These are phyloP conservation scores for Operophtera brumata DNA, from an alignment of 2,888 invertebrate genomes.

Conservation along the genomic window DNA sequence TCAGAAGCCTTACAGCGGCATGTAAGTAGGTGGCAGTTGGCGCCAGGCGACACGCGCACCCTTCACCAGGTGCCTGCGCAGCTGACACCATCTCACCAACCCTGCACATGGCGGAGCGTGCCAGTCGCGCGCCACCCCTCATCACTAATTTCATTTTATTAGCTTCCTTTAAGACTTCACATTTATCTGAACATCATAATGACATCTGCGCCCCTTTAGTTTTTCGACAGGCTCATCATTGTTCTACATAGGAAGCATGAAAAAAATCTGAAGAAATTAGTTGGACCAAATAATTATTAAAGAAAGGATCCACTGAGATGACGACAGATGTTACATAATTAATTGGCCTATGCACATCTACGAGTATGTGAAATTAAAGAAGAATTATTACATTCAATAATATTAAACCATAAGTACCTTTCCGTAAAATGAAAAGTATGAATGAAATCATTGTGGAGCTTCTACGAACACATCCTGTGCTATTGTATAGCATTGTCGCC, in stretches of 20 bases:
- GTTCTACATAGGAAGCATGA: neutral
- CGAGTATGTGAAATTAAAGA: neutral
- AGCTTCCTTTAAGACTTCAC: constrained; percentile 36
- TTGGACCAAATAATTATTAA: neutral
- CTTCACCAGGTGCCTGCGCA: constrained; percentile 52
- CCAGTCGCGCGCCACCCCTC: constrained; percentile 60
- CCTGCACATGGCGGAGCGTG: constrained; percentile 59
- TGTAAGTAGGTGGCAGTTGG: constrained; percentile 22
- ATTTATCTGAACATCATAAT: no score
- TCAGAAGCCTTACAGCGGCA: constrained; percentile 60
- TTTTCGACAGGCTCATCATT: neutral
- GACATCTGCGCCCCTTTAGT: constrained; percentile 17
- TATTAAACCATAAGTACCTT: constrained; percentile 13
- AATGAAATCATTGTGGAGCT: constrained; percentile 49
- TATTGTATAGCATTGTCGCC: constrained; percentile 49
- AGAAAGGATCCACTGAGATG: neutral
- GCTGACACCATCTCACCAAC: constrained; percentile 54
- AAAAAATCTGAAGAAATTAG: neutral
- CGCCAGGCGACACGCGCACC: constrained; percentile 19
- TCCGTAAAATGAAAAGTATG: constrained; percentile 45
- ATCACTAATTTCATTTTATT: constrained; percentile 43
- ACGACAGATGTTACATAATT: neutral
- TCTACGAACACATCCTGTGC: constrained; percentile 69
- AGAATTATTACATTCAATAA: neutral
- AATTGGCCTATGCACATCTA: neutral